phyloP scores from a whole-genome alignment of 2,113 vertebrate genomes.

The Guaruba guarouba region DNA sequence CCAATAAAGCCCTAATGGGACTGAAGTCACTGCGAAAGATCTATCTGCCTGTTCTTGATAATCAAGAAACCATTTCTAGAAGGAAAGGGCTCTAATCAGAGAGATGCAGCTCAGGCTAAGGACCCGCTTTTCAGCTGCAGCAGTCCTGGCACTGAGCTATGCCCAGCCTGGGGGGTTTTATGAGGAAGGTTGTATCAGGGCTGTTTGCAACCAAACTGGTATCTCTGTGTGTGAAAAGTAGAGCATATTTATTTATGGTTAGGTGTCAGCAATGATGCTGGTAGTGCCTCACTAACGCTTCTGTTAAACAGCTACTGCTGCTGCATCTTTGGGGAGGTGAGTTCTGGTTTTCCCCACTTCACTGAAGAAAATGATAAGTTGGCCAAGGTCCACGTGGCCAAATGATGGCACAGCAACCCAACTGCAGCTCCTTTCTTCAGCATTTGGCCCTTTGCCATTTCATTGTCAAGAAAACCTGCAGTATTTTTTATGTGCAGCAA shows the following conservation, averaged over 20 bases:
- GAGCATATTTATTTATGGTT: not conserved
- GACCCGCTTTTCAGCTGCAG: not conserved
- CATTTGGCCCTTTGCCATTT: not conserved
- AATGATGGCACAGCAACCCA: not conserved
- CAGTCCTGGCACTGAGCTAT: not conserved
- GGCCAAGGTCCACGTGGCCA: not conserved
- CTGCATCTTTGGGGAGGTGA: not conserved
- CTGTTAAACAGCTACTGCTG: not conserved
- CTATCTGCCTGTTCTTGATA: not conserved
- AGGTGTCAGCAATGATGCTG: not conserved
- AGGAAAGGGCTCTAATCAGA: not conserved
- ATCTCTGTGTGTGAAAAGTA: not conserved
- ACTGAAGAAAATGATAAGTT: not conserved
- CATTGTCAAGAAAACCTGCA: not conserved
- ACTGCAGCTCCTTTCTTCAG: not conserved
- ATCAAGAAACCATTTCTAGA: not conserved
- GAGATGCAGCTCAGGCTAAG: not conserved
- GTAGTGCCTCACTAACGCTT: not conserved
- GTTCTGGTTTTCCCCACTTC: not conserved
- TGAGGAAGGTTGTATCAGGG: not conserved
- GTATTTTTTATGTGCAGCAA: not conserved
- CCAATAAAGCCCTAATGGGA: not conserved
- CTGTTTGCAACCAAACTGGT: not conserved
- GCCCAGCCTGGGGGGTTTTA: not conserved
- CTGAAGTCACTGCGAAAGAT: not conserved